A percentile compares a stretch with the other conserved stretches of the same genome.
Evolutionary conservation across 2,797 vertebrate species (phyloP).

Genomic region (Cynodonichthys magdalenae): DNA sequence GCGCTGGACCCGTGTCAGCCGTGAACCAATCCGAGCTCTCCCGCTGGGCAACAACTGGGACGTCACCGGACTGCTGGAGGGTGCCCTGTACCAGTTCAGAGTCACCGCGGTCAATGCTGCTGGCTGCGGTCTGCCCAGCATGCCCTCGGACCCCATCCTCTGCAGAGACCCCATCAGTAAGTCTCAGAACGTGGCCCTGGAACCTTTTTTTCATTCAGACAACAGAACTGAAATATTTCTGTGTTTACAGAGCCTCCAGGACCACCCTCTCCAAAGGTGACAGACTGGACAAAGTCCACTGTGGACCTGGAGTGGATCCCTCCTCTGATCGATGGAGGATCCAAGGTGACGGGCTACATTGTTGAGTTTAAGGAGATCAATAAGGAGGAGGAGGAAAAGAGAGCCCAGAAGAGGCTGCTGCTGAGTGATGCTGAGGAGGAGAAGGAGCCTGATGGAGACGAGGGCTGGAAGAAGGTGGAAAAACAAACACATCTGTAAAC

Average conservation of each 20-base stretch:
- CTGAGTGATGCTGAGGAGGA: slow-evolving; percentile 59
- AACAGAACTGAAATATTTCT: not conserved
- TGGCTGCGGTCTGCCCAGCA: slow-evolving; percentile 91
- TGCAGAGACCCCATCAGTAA: slow-evolving; percentile 96
- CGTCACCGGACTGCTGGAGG: slow-evolving; percentile 90
- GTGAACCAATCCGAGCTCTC: slow-evolving; percentile 92
- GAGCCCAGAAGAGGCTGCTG: slow-evolving; percentile 68
- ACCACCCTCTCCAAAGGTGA: slow-evolving; percentile 93
- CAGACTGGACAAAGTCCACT: slow-evolving; percentile 95
- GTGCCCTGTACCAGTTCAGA: slow-evolving; percentile 93
- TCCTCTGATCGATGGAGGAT: slow-evolving; percentile 91
- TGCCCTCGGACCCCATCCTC: slow-evolving; percentile 90
- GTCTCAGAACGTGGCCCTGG: not conserved
- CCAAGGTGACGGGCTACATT: slow-evolving; percentile 95
- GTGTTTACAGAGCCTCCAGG: slow-evolving; percentile 88
- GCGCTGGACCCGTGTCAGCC: slow-evolving; percentile 92
- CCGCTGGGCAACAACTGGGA: slow-evolving; percentile 91
- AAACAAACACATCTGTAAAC: not conserved
- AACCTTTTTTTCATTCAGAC: not conserved
- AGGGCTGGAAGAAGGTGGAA: slow-evolving; percentile 92
- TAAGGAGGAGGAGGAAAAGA: slow-evolving; percentile 74
- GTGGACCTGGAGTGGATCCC: slow-evolving; percentile 96
- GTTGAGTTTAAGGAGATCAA: slow-evolving; percentile 94
- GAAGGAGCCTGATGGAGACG: slow-evolving; percentile 75
- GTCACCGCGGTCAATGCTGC: slow-evolving; percentile 93